Evolutionary conservation across 2,797 vertebrate genomes (phyloP).

Genomic region (Labeo calbasu): DNA sequence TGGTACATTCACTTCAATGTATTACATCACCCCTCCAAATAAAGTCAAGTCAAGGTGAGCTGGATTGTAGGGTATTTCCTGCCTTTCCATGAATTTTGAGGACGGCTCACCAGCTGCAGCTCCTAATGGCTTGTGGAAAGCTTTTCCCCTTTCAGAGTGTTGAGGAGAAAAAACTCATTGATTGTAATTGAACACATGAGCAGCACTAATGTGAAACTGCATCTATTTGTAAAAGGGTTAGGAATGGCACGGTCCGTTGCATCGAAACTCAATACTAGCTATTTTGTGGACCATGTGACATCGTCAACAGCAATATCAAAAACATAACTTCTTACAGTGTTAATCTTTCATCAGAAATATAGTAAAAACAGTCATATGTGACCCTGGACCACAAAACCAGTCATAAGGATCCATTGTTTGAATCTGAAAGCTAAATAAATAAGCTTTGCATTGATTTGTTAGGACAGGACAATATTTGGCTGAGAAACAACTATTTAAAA

Average conservation of each 20-base stretch:
- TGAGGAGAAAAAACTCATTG: constrained; percentile 6
- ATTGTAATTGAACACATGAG: constrained; percentile 21
- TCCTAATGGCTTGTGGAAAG: constrained; percentile 34
- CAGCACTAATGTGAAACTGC: constrained; percentile 5
- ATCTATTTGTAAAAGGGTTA: constrained; percentile 26
- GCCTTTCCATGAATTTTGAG: constrained; percentile 1
- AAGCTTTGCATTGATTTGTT: no score
- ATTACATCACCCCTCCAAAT: constrained; percentile 29
- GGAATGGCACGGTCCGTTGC: background rate
- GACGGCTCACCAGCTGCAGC: constrained; percentile 8
- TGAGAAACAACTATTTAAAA: no score
- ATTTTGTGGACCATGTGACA: background rate
- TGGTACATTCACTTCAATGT: constrained; percentile 32
- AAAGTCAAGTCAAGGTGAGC: constrained; percentile 42
- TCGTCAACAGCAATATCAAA: background rate
- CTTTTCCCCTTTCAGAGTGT: background rate
- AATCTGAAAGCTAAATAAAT: no score
- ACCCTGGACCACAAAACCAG: no score
- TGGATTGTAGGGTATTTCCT: constrained; percentile 24
- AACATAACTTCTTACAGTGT: background rate
- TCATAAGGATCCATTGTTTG: no score
- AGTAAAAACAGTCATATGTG: background rate
- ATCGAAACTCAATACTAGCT: background rate
- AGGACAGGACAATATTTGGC: no score
- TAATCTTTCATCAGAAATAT: background rate